Evolutionary conservation across 2,113 vertebrate species (phyloP), one percentile per base, ranked within the genome.

Genomic region (Melanerpes formicivorus): DNA sequence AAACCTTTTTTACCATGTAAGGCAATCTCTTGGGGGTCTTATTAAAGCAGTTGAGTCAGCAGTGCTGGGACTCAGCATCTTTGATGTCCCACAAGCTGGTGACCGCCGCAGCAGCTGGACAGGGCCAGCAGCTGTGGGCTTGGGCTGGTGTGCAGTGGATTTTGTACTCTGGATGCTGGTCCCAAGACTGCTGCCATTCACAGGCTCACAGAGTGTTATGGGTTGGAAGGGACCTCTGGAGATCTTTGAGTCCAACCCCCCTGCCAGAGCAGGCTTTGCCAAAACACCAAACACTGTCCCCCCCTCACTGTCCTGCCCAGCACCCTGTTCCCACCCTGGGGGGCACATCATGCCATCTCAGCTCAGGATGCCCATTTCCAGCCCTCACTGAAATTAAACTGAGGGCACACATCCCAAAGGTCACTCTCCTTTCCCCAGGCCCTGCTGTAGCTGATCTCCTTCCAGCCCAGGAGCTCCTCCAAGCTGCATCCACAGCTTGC

Each of bases 341-440:
- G 29, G 14, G 1, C 6, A 4, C 0, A 3, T 18, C 4, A 3
- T 1, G 3, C n/a, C 1, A 0, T 2, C 10, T 63, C 71, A 42
- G 19, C n/a, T 64, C 48, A 59, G 18, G 37, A 11, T 1, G 1
- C 9, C 34, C 37, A 2, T 44, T 54, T 85, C 62, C 26, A 65
- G 21, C 6, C 23, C 58, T 25, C 13, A 1, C 14, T 59, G 58
- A 52, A 65, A 56, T 52, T 8, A 72, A 88, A 73, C 34, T 29
- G 15, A 8, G 56, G 22, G 8, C 9, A 52, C 1, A 0, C 0
- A 0, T 10, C 44, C 17, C 27, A 6, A 4, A 44, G 10, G 30
- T 54, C 0, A 0, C 9, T 46, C 19, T 77, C 17, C 44, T 69
- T 88, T 79, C 18, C 26, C 37, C 34, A 10, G 13, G 6, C 29